Base-by-base conservation (phyloP, 1,140 invertebrate species). In the Melanaphis sacchari region DNA sequence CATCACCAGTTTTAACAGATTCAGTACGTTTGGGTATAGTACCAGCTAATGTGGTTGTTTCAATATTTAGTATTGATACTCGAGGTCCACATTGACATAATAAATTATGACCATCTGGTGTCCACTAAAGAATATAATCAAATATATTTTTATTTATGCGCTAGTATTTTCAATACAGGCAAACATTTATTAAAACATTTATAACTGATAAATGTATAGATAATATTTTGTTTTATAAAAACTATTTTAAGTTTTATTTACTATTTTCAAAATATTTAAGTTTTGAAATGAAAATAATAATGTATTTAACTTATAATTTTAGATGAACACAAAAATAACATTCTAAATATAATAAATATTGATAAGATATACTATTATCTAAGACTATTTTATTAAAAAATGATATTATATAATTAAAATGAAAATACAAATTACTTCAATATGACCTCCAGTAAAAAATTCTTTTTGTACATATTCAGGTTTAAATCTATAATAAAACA, bases 361-460 rank as follows among this genome's bases (percentile, higher is more conserved):
- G 8, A 59, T 59, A 7, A 59, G 54, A 31, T 8, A 59, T 26
- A 8, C 8, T 59, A 59, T 9, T 59, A 9, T 59, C 24, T 26
- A 26, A 54, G 11, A 59, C 31, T 9, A 59, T 59, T 26, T 59
- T 26, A 31, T 31, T 59, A 59, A 59, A 82, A 38, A 82, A 38
- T 41, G 11, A 84, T 49, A 18, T 84, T 41, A 9, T 84, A 41
- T 41, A 22, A 90, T 31, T 85, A 52, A 91, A 91, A 52, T n/a
- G 24, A 43, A 93, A 76, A 43, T 81, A 11, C 1, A 66, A 93
- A 94, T 94, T 95, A 97, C 96, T 94, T 96, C 95, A 93, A 99
- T 96, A 95, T 97, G 96, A 94, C 98, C 98, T 89, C 98, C 98
- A 4, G 97, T 98, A 94, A 97, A 99, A 95, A 98, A 98, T 26